Conservation (phyloP, 35 echinoderm and acorn worm species). For the Acanthaster planci region DNA sequence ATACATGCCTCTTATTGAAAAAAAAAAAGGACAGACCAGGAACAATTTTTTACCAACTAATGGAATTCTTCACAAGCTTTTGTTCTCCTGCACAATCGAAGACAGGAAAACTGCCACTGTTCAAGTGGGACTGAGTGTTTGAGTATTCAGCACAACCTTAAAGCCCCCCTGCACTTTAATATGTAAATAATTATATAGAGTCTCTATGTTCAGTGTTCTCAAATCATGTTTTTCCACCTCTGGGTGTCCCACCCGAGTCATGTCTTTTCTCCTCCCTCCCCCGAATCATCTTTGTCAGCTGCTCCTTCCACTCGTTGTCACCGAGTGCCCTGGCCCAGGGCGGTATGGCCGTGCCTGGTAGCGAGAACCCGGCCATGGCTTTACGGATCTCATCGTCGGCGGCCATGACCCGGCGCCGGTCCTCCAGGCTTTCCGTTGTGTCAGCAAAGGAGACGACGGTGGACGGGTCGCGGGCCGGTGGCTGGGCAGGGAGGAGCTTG, state of each 20-base stretch:
- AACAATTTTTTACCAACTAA: no score
- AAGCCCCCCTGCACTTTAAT: no score
- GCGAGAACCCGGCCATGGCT: conserved; percentile 9
- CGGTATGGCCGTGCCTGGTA: neutral
- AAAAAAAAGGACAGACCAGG: no score
- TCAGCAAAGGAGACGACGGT: neutral
- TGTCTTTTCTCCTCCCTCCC: neutral
- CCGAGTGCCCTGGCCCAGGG: neutral
- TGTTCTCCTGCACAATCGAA: no score
- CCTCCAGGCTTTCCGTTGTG: neutral
- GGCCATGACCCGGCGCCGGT: neutral
- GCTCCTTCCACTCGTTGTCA: neutral
- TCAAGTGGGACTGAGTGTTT: no score
- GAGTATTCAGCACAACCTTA: no score
- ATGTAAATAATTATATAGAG: no score
- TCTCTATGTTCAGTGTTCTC: no score
- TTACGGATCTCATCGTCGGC: neutral
- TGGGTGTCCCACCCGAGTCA: neutral
- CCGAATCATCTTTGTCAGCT: neutral
- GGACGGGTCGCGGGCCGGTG: neutral
- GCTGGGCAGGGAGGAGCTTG: neutral
- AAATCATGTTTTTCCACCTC: neutral
- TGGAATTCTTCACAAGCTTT: no score
- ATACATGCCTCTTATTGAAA: no score
- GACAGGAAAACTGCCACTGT: no score